Percentiles rank a stretch among this genome's conserved stretches.
Evolutionary conservation across 2,113 vertebrate genomes (phyloP).

Genomic region (Gopherus flavomarginatus): DNA sequence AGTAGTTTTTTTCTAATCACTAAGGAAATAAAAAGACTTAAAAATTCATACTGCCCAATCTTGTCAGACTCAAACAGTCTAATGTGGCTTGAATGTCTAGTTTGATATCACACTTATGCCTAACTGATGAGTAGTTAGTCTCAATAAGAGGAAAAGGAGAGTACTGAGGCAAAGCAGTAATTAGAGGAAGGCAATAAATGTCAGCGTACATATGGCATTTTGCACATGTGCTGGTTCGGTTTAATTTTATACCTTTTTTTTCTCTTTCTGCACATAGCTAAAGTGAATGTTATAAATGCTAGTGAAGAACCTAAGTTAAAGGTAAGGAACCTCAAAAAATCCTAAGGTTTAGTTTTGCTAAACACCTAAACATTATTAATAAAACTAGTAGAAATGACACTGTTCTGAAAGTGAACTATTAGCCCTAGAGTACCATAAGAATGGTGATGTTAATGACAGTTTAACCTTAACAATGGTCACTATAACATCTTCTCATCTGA

Average conservation of each 20-base stretch:
- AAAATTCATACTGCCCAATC: constrained; percentile 46
- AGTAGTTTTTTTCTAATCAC: not conserved
- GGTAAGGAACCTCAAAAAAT: constrained; percentile 1
- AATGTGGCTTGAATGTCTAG: constrained; percentile 15
- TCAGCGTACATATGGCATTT: not conserved
- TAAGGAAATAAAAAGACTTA: constrained; percentile 24
- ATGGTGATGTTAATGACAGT: not conserved
- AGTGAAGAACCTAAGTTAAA: not conserved
- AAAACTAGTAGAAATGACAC: not conserved
- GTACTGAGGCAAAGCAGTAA: not conserved
- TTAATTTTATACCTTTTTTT: not conserved
- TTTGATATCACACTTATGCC: not conserved
- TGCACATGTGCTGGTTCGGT: not conserved
- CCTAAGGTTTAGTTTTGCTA: not conserved
- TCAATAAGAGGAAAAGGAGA: constrained; percentile 9
- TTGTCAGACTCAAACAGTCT: constrained; percentile 22
- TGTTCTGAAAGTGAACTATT: not conserved
- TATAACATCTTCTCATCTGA: not conserved
- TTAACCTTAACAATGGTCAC: not conserved
- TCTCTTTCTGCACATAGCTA: not conserved
- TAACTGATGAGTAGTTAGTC: constrained; percentile 26
- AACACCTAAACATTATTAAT: not conserved
- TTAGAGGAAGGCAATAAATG: constrained; percentile 17
- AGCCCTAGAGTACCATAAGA: not conserved
- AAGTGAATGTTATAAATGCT: not conserved